These are phyloP conservation scores for Leuctra nigra DNA, from an alignment of 2,888 invertebrate species.

Conservation along the genomic window DNA sequence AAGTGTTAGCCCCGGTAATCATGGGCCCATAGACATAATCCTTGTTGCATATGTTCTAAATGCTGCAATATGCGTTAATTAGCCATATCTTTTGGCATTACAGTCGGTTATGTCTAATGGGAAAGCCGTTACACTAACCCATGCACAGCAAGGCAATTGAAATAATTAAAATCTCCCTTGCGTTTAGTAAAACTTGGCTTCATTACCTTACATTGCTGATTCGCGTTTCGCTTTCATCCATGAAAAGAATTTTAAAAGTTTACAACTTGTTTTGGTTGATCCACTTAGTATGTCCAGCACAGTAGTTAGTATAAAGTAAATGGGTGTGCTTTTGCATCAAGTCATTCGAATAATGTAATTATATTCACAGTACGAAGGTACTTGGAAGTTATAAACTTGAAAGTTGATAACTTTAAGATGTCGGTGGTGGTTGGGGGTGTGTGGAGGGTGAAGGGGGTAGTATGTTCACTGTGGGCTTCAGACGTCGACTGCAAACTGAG, in stretches of 20 bases:
- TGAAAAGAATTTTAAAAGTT: background rate
- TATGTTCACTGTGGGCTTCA: constrained; percentile 1
- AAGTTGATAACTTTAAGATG: constrained; percentile 6
- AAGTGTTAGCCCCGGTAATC: too few relatives aligned
- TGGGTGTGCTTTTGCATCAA: constrained; percentile 3
- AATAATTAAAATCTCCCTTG: too few relatives aligned
- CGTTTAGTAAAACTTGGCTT: too few relatives aligned
- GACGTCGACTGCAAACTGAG: constrained; percentile 3
- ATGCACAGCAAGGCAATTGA: too few relatives aligned
- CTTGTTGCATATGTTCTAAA: too few relatives aligned
- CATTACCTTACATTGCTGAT: too few relatives aligned
- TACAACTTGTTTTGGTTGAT: background rate
- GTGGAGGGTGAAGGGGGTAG: background rate
- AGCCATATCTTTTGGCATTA: too few relatives aligned
- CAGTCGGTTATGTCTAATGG: too few relatives aligned
- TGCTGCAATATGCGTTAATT: too few relatives aligned
- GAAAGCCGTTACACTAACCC: too few relatives aligned
- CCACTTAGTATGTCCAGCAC: constrained; percentile 1
- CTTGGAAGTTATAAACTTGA: background rate
- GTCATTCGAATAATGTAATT: constrained; percentile 2
- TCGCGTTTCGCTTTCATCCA: too few relatives aligned
- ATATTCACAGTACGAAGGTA: background rate
- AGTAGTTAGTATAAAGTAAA: constrained; percentile 2
- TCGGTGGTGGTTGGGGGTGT: background rate
- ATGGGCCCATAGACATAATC: too few relatives aligned